Evolutionary conservation across 2,888 invertebrate genomes (phyloP).

Genomic region (Malthinus seriepunctatus): DNA sequence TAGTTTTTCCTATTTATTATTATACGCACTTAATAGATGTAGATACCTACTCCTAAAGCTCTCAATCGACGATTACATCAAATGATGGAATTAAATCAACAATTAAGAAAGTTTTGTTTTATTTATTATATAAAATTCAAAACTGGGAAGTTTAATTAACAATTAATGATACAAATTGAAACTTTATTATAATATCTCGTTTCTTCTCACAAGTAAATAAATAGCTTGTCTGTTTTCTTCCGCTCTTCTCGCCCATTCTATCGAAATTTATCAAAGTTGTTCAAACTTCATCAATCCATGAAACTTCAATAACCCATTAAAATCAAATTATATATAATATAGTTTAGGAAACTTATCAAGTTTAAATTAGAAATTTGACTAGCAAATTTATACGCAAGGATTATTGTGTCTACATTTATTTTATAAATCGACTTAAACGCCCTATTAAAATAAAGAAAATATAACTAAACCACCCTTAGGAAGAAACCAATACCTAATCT

Average conservation of each 20-base stretch:
- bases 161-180: conserved; percentile 6
- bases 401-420: conserved; percentile 10
- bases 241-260: conserved; percentile 9
- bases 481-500: no score
- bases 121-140: neutral
- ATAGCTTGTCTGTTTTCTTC: conserved; percentile 6
- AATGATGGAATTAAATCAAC: no score
- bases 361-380: conserved; percentile 16
- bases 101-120: no score
- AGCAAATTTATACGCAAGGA: conserved; percentile 16
- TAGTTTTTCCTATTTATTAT: conserved; percentile 8
- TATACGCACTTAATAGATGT: neutral
- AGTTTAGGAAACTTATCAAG: conserved; percentile 8
- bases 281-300: conserved; percentile 15
- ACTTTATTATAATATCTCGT: neutral
- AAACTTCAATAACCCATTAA: conserved; percentile 20
- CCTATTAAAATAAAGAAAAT: no score
- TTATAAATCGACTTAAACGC: no score
- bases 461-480: no score
- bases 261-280: conserved; percentile 12
- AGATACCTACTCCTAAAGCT: no score
- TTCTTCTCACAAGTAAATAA: neutral
- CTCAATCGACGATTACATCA: no score
- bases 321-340: conserved; percentile 7
- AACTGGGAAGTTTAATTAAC: conserved; percentile 7